phyloP scores from a whole-genome alignment of 2,888 invertebrate species.

The Ophion costatus region DNA sequence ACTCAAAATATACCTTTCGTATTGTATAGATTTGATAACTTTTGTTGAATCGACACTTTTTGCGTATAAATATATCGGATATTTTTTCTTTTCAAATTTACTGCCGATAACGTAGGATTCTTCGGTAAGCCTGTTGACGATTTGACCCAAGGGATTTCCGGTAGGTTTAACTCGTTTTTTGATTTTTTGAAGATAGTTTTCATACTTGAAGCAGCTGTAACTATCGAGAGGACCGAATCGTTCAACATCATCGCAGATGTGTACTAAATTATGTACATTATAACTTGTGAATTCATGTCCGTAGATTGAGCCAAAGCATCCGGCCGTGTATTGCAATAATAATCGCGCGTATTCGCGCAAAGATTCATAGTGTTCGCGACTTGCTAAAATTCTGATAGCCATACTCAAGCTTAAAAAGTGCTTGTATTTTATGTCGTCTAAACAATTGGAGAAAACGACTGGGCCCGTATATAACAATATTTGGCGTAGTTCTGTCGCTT shows the following conservation, averaged over 20 bases:
- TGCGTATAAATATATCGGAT: too few relatives aligned
- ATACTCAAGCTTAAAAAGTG: constrained; percentile 69
- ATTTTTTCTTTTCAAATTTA: too few relatives aligned
- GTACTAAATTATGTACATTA: constrained; percentile 46
- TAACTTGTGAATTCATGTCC: constrained; percentile 36
- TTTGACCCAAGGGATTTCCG: constrained; percentile 4
- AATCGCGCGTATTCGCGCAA: constrained; percentile 17
- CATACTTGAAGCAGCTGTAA: constrained; percentile 25
- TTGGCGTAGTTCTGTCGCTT: constrained; percentile 72
- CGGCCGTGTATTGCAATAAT: constrained; percentile 37
- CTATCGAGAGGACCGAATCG: constrained; percentile 48
- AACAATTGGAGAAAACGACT: constrained; percentile 44
- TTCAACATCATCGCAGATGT: constrained; percentile 54
- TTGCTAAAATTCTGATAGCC: constrained; percentile 67
- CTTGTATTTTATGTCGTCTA: constrained; percentile 62
- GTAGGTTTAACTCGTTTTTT: constrained; percentile 18
- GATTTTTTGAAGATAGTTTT: constrained; percentile 20
- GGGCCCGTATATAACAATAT: constrained; percentile 73
- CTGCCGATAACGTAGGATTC: constrained; percentile 2
- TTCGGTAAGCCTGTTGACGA: constrained; percentile 22
- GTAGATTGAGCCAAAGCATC: constrained; percentile 35
- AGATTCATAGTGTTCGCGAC: constrained; percentile 9
- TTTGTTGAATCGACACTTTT: too few relatives aligned
- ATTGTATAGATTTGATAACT: too few relatives aligned
- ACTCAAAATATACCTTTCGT: too few relatives aligned